phyloP scores from a whole-genome alignment of 2,888 invertebrate species.

The Acleris literana region DNA sequence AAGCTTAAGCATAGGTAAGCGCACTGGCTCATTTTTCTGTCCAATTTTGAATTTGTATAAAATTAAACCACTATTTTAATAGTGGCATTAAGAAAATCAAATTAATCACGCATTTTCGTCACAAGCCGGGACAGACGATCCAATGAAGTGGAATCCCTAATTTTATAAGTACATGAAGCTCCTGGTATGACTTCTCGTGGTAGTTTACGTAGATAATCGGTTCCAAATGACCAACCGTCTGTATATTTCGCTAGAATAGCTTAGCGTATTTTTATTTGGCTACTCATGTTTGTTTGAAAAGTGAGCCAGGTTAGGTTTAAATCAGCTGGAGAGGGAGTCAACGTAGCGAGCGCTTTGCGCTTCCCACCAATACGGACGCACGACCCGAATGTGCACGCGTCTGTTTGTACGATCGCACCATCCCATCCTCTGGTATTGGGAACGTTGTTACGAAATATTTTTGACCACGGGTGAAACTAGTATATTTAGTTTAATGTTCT shows the following conservation, averaged over 20 bases:
- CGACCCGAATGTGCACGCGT: not conserved
- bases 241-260: not conserved
- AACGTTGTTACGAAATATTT: conserved; percentile 7
- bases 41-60: conserved; percentile 8
- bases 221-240: too few relatives aligned
- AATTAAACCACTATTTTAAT: not conserved
- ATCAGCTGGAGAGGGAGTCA: conserved; percentile 74
- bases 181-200: too few relatives aligned
- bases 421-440: conserved; percentile 5
- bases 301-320: conserved; percentile 56
- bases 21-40: conserved; percentile 55
- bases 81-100: too few relatives aligned
- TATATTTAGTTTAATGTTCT: too few relatives aligned
- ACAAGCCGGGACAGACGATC: too few relatives aligned
- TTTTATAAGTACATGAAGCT: too few relatives aligned
- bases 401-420: conserved; percentile 6
- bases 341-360: conserved; percentile 53
- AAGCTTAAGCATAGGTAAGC: conserved; percentile 49
- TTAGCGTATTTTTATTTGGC: not conserved
- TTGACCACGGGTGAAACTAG: not conserved
- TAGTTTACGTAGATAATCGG: too few relatives aligned
- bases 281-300: conserved; percentile 41
- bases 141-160: too few relatives aligned
- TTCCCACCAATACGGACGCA: conserved; percentile 11
- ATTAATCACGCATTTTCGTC: too few relatives aligned